Evolutionary conservation across 2,797 vertebrate genomes (phyloP), one percentile per base, ranked within the genome.

Genomic region (Ctenosaura bakeri): DNA sequence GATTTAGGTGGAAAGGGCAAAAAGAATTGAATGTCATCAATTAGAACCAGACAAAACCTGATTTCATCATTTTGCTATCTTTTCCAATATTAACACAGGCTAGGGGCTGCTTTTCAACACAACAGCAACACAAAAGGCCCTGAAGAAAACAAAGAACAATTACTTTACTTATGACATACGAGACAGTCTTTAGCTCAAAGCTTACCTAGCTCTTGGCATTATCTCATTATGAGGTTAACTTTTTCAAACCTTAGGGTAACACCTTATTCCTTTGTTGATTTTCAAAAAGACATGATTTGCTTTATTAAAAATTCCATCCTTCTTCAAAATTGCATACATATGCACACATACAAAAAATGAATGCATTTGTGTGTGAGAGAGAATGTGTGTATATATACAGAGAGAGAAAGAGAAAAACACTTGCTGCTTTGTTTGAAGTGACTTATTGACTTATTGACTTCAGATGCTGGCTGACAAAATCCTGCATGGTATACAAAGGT

Each of bases 141-240:
- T 4, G 16, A 83, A 96, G 94, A 93, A 92, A 93, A 46, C 20
- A 29, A 52, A 94, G 92, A 89, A 89, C 91, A 94, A 94, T 92
- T 86, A 86, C 84, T 92, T 94, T 93, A 93, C 93, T 62, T 94
- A 88, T 93, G 89, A 95, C 91, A 90, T 66, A 92, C 91, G 91
- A 88, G 90, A 95, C 93, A 85, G 0, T 88, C 92, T 90, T 92
- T 86, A 86, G 66, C 90, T 91, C 3, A 0, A 94, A 94, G 94
- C 93, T 91, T 84, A 94, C 94, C 92, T 94, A 94, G 94, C 95
- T 93, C 86, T 0, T 0, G 92, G 92, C 94, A 90, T 93, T 94
- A 91, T 93, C 94, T 95, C 93, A 92, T 62, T 95, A 92, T 92
- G 86, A 94, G 94, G 87, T 91, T 88, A 94, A 93, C 87, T 89